Evolutionary conservation across 2,797 vertebrate genomes (phyloP), one percentile per base, ranked within the genome.

Genomic region (Furcifer pardalis): DNA sequence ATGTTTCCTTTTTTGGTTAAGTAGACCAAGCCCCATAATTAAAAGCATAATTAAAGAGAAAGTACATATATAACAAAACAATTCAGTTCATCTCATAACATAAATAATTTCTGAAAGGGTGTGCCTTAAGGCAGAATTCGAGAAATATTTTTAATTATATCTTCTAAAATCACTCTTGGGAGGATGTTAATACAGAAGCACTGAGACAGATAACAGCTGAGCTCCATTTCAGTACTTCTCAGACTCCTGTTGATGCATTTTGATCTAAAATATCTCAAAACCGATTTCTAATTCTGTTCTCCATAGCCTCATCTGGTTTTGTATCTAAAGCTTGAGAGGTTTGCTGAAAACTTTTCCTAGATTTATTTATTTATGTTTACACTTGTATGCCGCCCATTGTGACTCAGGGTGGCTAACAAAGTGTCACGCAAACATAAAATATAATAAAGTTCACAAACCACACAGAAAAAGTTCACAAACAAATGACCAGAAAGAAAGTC

Each of bases 141-240:
- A 82, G 25, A 88, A 89, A 13, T 25, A 32, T 84, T 25, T 68
- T 83, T 69, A 9, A 71, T 8, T 35, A 84, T 69, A 56, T 71
- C 30, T 63, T 82, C 40, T 60, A 40, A 56, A 78, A 30, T 19
- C 49, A 27, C 49, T 56, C 1, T 0, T 37, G 81, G 44, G 5
- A 5, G 73, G 42, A 1, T 77, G 76, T 91, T 77, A 17, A 1
- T 32, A 71, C 8, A 56, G 65, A 75, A 15, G 30, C 4, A 1
- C 21, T 52, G 32, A 83, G 86, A 35, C 65, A 81, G 49, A 0
- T 0, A 59, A 3, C 42, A 56, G 77, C 73, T 90, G 52, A 56
- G 52, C 52, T 49, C 19, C 15, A 65, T 17, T 77, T n/a, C 12
- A 12, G 27, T 32, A 69, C 63, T 42, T 81, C 62, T 15, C 21